A percentile compares a stretch with the other conserved stretches of the same genome.
phyloP scores from a whole-genome alignment of 2,888 invertebrate genomes.

The Cantharis nigra region DNA sequence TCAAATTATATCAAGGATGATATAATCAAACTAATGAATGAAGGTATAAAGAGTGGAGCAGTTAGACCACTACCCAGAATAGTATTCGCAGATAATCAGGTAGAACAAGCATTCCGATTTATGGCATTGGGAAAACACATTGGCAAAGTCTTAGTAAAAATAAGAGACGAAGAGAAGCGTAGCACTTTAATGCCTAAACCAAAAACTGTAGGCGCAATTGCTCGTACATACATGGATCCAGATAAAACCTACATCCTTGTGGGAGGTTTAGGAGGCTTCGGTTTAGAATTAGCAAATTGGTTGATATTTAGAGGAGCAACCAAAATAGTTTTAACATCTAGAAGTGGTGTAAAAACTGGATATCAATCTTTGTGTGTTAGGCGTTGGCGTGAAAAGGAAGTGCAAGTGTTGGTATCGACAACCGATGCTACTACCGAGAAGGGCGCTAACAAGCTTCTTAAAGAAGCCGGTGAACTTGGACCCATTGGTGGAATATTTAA shows the following conservation, averaged over 20 bases:
- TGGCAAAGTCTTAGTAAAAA: conserved; percentile 92
- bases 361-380: conserved; percentile 88
- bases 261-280: conserved; percentile 97
- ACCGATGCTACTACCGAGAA: conserved; percentile 64
- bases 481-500: conserved; percentile 90
- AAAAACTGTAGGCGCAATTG: conserved; percentile 76
- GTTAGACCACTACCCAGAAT: conserved; percentile 87
- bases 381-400: conserved; percentile 67
- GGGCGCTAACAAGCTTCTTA: conserved; percentile 68
- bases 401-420: conserved; percentile 67
- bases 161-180: conserved; percentile 77
- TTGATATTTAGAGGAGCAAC: conserved; percentile 85
- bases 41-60: conserved; percentile 86
- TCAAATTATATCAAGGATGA: conserved; percentile 71
- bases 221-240: conserved; percentile 83
- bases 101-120: conserved; percentile 90
- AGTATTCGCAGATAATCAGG: conserved; percentile 82
- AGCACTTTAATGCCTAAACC: conserved; percentile 56
- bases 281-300: conserved; percentile 92
- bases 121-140: conserved; percentile 98
- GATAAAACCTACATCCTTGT: conserved; percentile 77
- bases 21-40: conserved; percentile 76
- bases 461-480: conserved; percentile 66
- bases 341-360: conserved; percentile 88
- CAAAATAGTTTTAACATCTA: conserved; percentile 82